Percentiles rank a stretch among this genome's conserved stretches.
phyloP scores from a whole-genome alignment of 1,140 invertebrate genomes.

The Platorchestia sp. region DNA sequence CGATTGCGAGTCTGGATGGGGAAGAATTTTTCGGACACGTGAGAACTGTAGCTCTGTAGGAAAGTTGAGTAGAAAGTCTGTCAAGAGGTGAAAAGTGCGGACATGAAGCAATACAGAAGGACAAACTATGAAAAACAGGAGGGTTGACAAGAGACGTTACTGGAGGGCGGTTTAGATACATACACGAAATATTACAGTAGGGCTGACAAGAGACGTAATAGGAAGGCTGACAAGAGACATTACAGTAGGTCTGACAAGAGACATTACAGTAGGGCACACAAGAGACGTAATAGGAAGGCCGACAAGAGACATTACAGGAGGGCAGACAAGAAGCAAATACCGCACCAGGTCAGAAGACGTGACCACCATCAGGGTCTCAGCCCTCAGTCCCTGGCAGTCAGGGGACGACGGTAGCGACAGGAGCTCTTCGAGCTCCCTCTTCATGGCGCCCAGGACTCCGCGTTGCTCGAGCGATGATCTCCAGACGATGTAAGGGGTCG shows the following conservation, averaged over 20 bases:
- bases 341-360: constrained; percentile 28
- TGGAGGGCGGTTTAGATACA: not conserved
- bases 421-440: constrained; percentile 30
- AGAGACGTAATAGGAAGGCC: not conserved
- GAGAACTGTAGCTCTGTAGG: too few species aligned
- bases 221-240: not conserved
- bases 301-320: not conserved
- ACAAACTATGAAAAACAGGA: not conserved
- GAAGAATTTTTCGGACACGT: too few species aligned
- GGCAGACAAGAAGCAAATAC: not conserved
- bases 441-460: not conserved
- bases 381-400: not conserved
- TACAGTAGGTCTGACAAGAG: not conserved
- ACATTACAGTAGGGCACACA: not conserved
- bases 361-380: constrained; percentile 36
- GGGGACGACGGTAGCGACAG: constrained; percentile 36
- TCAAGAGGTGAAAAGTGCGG: too few species aligned
- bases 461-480: not conserved
- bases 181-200: not conserved
- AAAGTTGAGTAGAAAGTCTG: too few species aligned
- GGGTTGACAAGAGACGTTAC: not conserved
- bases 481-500: not conserved
- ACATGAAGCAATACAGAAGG: not conserved
- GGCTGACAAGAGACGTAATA: not conserved
- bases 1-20: too few species aligned